phyloP scores from a whole-genome alignment of 2,797 vertebrate genomes.

The Euphonia xanthogaster region DNA sequence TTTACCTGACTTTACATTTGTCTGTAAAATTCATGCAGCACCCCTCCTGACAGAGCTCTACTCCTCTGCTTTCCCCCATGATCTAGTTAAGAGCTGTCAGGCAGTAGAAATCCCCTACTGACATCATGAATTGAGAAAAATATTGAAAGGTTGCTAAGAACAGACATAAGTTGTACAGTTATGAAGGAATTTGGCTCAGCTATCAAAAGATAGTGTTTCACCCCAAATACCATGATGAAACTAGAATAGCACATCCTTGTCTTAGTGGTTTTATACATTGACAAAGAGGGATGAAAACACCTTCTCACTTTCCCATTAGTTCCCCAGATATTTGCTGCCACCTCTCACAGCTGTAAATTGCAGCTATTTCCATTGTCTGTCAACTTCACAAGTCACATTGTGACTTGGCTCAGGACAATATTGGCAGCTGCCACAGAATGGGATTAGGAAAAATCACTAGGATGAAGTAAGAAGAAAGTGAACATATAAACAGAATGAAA shows the following conservation, averaged over 20 bases:
- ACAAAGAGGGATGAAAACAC: not conserved
- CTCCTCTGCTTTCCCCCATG: not conserved
- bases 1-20: not conserved
- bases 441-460: not conserved
- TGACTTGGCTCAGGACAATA: not conserved
- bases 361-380: not conserved
- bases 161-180: not conserved
- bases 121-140: not conserved
- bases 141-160: not conserved
- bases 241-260: not conserved
- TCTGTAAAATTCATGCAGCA: not conserved
- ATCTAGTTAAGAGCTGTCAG: not conserved
- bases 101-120: not conserved
- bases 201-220: not conserved
- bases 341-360: not conserved
- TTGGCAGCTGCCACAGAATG: not conserved
- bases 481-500: not conserved
- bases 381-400: fast-evolving
- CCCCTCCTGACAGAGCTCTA: not conserved
- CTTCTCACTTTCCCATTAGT: not conserved
- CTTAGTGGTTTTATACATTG: not conserved
- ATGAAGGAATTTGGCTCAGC: not conserved
- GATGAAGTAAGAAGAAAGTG: not conserved
- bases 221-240: not conserved
- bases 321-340: not conserved